Percentiles rank a stretch among this genome's conserved stretches.
Evolutionary conservation across 2,797 vertebrate species (phyloP).

Genomic region (Phylloscopus collybita): DNA sequence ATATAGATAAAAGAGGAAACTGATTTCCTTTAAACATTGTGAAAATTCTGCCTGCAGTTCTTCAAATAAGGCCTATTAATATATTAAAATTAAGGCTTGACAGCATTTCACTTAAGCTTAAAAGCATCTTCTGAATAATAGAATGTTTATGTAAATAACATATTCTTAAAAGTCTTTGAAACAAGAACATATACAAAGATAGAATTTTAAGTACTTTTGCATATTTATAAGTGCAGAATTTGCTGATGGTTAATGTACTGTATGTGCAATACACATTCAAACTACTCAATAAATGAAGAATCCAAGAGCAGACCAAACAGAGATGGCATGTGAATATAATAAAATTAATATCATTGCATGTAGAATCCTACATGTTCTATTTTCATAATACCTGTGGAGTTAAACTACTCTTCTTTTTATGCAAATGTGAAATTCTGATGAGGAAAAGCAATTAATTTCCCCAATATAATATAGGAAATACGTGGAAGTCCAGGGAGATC

Average conservation of each 20-base stretch:
- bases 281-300: not conserved
- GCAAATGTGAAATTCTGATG: not conserved
- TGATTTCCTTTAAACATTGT: not conserved
- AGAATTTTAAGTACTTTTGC: not conserved
- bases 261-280: not conserved
- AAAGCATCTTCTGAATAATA: not conserved
- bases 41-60: not conserved
- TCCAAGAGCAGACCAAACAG: not conserved
- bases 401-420: not conserved
- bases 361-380: not conserved
- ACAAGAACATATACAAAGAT: not conserved
- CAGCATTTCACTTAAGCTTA: not conserved
- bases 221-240: not conserved
- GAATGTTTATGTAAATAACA: not conserved
- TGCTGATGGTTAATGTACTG: not conserved
- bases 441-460: not conserved
- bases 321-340: not conserved
- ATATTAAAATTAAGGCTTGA: not conserved
- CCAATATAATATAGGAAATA: rapidly evolving
- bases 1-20: not conserved
- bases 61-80: not conserved
- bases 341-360: not conserved
- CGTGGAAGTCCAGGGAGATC: not conserved
- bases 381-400: not conserved
- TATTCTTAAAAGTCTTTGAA: not conserved